Conservation (phyloP, 1,140 invertebrate genomes). For the Drosophila pruinosa region DNA sequence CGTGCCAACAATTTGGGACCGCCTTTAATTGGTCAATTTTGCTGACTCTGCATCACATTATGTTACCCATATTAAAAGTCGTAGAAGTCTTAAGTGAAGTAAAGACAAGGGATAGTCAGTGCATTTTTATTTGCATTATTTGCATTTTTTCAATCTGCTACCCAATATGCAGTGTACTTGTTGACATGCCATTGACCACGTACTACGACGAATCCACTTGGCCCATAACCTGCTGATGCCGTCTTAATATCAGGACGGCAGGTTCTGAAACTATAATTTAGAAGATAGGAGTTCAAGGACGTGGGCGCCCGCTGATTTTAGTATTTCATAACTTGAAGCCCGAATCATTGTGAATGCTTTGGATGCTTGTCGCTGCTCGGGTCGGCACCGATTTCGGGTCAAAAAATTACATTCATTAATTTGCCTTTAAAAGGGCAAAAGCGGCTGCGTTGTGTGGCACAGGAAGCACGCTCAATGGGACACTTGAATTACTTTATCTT, state of each 20-base stretch:
- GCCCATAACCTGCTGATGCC: conserved; percentile 1
- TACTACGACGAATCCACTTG: conserved; percentile 7
- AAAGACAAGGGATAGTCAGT: too few species aligned
- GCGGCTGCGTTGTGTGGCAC: conserved; percentile 13
- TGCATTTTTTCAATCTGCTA: too few species aligned
- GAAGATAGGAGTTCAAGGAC: conserved; percentile 3
- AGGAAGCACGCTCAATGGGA: not conserved
- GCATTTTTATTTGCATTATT: not conserved
- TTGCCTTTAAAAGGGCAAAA: conserved; percentile 6
- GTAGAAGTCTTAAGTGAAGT: too few species aligned
- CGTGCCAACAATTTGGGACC: not conserved
- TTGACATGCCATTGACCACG: conserved; percentile 65
- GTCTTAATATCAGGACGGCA: not conserved
- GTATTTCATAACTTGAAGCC: conserved; percentile 68
- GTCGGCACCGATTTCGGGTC: conserved; percentile 14
- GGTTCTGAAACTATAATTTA: conserved; percentile 31
- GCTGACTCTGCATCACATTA: conserved; percentile 10
- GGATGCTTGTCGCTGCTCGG: conserved; percentile 22
- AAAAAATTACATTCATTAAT: conserved; percentile 67
- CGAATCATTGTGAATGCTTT: conserved; percentile 75
- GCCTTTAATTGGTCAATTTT: conserved; percentile 55
- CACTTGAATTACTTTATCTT: conserved; percentile 79
- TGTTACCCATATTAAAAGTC: conserved; percentile 2
- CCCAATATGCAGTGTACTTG: too few species aligned
- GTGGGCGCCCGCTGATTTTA: conserved; percentile 36